Evolutionary conservation across 2,113 vertebrate species (phyloP).

Genomic region (Isurus oxyrinchus): DNA sequence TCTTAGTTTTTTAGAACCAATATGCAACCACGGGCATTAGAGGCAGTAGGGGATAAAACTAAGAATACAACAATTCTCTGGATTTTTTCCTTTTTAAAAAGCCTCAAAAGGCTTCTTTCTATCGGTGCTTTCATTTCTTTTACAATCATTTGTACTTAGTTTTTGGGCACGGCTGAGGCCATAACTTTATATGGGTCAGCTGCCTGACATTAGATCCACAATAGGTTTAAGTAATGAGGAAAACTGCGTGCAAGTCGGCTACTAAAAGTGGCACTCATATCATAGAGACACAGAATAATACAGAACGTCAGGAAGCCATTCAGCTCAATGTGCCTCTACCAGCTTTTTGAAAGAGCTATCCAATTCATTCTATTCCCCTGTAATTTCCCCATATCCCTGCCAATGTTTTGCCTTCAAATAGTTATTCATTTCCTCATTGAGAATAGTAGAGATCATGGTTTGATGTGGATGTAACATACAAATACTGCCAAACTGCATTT

Average conservation of each 20-base stretch:
- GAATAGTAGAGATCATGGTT: neutral
- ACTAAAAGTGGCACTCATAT: neutral
- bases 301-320: neutral
- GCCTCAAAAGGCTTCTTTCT: neutral
- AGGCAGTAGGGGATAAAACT: neutral
- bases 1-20: neutral
- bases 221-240: neutral
- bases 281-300: neutral
- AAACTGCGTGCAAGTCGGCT: neutral
- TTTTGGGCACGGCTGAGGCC: neutral
- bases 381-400: neutral
- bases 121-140: neutral
- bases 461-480: neutral
- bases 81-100: neutral
- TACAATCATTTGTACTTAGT: neutral
- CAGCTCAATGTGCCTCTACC: too few species aligned
- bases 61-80: neutral
- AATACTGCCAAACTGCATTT: neutral
- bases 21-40: neutral
- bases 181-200: neutral
- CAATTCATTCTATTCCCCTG: neutral
- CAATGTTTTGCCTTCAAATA: neutral
- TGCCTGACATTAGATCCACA: neutral
- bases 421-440: neutral
- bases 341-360: neutral